Percentiles rank a stretch among this genome's conserved stretches.
Conservation (phyloP, 2,888 invertebrate species). For the Abrostola triplasia region DNA sequence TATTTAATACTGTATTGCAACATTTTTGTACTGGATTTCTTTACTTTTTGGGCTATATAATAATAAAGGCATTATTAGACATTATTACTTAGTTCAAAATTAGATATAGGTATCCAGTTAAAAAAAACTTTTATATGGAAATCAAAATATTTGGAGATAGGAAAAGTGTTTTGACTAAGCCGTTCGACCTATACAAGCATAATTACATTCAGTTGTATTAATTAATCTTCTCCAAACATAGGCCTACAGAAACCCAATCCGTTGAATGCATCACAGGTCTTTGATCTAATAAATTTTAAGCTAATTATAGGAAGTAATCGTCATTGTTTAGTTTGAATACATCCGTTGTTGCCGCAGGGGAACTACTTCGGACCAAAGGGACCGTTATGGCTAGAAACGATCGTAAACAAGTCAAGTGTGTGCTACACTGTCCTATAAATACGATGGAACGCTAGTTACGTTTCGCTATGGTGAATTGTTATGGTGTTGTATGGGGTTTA, state of each 20-base stretch:
- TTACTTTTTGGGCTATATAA: no score
- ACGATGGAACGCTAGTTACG: conserved; percentile 22
- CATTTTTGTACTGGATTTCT: no score
- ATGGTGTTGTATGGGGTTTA: conserved; percentile 24
- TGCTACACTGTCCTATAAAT: conserved; percentile 36
- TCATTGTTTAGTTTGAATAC: conserved; percentile 19
- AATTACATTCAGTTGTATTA: no score
- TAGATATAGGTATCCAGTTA: no score
- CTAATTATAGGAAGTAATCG: conserved; percentile 17
- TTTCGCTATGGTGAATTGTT: conserved; percentile 21
- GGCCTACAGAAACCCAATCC: not conserved
- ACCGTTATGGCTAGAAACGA: conserved; percentile 14
- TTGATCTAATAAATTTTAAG: conserved; percentile 20
- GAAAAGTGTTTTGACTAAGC: no score
- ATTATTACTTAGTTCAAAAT: no score
- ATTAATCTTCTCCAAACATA: not conserved
- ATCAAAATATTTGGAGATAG: no score
- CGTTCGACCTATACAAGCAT: no score
- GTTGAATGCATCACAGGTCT: not conserved
- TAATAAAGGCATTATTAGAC: no score
- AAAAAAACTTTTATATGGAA: no score
- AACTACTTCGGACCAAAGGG: conserved; percentile 14
- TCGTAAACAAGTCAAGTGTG: conserved; percentile 42
- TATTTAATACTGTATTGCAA: not conserved
- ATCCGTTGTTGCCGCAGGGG: conserved; percentile 32